These are phyloP conservation scores for Phymanthus crucifer DNA, from an alignment of 92 coral and sea anemone genomes.

Conservation along the genomic window DNA sequence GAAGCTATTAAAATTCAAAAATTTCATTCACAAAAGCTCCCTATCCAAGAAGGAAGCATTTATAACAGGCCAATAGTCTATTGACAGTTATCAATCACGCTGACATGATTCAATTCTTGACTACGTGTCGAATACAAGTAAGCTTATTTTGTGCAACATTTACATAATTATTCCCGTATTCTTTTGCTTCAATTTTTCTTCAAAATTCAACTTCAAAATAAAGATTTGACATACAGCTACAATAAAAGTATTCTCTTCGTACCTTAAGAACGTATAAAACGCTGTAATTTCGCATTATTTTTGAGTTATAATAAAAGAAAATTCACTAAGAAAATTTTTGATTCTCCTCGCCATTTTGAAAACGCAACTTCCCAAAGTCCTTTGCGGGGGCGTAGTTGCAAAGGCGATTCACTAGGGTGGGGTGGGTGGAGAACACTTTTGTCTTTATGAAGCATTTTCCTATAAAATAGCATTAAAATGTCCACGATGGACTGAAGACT, in stretches of 20 bases:
- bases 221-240: background rate
- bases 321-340: background rate
- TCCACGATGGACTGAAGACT: background rate
- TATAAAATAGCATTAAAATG: background rate
- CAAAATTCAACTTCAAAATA: background rate
- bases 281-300: background rate
- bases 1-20: background rate
- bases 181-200: background rate
- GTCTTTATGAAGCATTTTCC: too few species aligned
- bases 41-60: background rate
- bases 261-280: background rate
- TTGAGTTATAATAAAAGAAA: background rate
- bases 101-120: background rate
- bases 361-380: background rate
- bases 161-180: conserved; percentile 1
- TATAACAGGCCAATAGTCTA: background rate
- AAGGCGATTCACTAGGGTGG: background rate
- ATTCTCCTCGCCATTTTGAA: conserved; percentile 5
- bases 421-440: background rate
- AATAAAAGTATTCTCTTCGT: background rate
- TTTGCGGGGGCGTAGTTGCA: background rate
- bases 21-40: background rate
- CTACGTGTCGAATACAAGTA: too few species aligned
- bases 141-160: background rate
- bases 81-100: background rate